A percentile compares a stretch with the other conserved stretches of the same genome.
These are phyloP conservation scores for Myopa tessellatipennis DNA, from an alignment of 2,888 invertebrate genomes.

Conservation along the genomic window DNA sequence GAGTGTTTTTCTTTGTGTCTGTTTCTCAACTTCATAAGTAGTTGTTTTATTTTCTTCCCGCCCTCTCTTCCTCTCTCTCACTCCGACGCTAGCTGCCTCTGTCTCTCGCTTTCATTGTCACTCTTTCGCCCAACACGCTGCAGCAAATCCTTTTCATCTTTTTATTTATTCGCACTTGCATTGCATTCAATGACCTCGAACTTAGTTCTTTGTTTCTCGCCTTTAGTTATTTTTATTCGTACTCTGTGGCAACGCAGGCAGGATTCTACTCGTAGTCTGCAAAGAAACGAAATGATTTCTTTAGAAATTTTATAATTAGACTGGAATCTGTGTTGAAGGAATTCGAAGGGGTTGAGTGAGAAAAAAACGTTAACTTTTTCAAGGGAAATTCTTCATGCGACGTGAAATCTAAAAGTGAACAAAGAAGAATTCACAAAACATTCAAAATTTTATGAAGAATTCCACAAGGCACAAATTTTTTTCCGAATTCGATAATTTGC, in stretches of 20 bases:
- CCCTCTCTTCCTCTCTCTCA: neutral
- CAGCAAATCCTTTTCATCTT: constrained; percentile 1
- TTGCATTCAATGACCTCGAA: constrained; percentile 35
- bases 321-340: no score
- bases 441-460: no score
- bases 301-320: no score
- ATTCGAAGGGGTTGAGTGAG: no score
- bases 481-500: no score
- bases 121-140: neutral
- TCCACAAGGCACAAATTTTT: no score
- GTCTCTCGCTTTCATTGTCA: neutral
- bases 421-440: no score
- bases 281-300: no score
- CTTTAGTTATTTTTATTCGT: constrained; percentile 2
- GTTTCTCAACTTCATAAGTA: neutral
- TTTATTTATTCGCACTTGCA: constrained; percentile 31
- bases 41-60: neutral
- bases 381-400: no score
- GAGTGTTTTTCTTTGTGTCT: constrained; percentile 2
- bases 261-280: neutral
- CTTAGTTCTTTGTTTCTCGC: constrained; percentile 17
- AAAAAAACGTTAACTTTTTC: no score
- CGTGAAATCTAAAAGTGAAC: no score
- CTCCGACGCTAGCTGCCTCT: neutral
- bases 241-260: neutral